Conservation (phyloP, 92 coral and sea anemone genomes). For the Porites cylindrica region DNA sequence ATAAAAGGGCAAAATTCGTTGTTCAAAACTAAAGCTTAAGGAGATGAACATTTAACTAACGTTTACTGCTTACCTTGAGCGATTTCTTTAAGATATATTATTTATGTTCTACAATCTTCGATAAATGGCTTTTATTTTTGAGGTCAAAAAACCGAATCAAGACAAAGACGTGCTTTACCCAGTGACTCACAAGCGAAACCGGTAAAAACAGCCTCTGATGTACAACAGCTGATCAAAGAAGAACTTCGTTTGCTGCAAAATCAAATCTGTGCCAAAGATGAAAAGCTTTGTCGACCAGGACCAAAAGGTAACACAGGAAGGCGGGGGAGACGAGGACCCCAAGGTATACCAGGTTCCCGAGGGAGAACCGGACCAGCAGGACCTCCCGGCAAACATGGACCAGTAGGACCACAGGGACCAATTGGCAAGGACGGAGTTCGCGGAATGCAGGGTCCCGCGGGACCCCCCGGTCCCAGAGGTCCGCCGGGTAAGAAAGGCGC, state of each 20-base stretch:
- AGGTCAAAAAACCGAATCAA: not conserved
- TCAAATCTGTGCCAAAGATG: not conserved
- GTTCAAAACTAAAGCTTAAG: too few relatives aligned
- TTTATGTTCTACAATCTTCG: not conserved
- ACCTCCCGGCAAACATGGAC: not conserved
- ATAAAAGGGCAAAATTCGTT: too few relatives aligned
- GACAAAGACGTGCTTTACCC: not conserved
- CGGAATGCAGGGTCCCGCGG: not conserved
- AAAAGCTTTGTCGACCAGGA: not conserved
- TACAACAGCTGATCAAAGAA: not conserved
- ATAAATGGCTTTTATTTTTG: too few relatives aligned
- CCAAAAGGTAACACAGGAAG: not conserved
- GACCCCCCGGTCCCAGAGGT: not conserved
- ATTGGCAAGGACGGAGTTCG: not conserved
- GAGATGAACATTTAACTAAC: not conserved
- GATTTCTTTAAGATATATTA: too few relatives aligned
- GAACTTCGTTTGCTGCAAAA: not conserved
- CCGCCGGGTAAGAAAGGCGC: not conserved
- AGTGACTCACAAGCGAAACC: not conserved
- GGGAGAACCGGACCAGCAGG: not conserved
- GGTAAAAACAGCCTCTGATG: not conserved
- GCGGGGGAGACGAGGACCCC: not conserved
- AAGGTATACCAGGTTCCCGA: not conserved
- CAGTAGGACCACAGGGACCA: not conserved
- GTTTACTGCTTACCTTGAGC: not conserved